A percentile compares a stretch with the other conserved stretches of the same genome.
phyloP scores from a whole-genome alignment of 92 coral and sea anemone species.

The Zoanthus sociatus region DNA sequence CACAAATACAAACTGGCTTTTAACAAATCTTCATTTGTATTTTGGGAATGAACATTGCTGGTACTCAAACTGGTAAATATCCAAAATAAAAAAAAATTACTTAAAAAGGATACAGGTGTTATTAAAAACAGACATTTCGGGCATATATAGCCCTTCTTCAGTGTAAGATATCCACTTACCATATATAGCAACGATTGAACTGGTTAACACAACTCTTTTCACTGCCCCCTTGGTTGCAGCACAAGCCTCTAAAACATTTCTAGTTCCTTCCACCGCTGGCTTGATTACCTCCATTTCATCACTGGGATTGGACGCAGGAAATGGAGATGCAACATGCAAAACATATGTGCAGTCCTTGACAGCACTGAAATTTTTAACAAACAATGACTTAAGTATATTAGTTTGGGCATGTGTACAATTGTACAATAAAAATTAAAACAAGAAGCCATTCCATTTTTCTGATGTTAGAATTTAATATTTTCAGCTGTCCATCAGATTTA shows the following conservation, averaged over 20 bases:
- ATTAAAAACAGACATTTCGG: background rate
- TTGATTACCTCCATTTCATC: conserved; percentile 91
- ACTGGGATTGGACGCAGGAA: conserved; percentile 79
- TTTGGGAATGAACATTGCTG: no score
- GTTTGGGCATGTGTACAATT: no score
- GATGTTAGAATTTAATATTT: no score
- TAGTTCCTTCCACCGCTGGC: conserved; percentile 99
- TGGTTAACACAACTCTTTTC: conserved; percentile 92
- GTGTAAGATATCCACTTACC: conserved; percentile 48
- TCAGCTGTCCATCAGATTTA: no score
- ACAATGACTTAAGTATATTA: background rate
- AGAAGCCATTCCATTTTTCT: no score
- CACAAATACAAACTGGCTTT: background rate
- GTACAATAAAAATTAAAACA: no score
- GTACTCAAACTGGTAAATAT: no score
- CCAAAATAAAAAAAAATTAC: no score
- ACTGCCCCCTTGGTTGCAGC: conserved; percentile 80
- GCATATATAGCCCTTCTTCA: background rate
- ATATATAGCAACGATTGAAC: conserved; percentile 83
- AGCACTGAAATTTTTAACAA: conserved; percentile 64
- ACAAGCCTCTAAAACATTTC: conserved; percentile 92
- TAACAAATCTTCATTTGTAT: no score
- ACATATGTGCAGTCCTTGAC: conserved; percentile 88
- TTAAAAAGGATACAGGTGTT: no score
- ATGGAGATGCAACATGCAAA: conserved; percentile 96